These are phyloP conservation scores for Operophtera brumata DNA, from an alignment of 2,888 invertebrate genomes.

Conservation along the genomic window DNA sequence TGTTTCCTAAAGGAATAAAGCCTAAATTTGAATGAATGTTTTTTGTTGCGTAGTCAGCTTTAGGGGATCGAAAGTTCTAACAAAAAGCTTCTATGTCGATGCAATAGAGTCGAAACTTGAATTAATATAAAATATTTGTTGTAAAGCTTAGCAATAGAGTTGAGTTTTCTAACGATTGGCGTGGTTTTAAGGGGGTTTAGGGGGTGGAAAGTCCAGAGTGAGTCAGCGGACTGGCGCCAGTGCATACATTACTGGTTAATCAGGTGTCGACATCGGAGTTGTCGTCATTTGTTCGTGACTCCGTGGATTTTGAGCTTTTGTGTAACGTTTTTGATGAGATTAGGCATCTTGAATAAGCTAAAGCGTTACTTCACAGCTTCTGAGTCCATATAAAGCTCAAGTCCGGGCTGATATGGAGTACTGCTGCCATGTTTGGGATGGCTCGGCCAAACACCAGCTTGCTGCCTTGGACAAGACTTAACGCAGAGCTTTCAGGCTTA, in stretches of 20 bases:
- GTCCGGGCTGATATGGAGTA: too few species aligned
- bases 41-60: neutral
- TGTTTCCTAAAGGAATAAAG: neutral
- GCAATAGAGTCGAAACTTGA: slow-evolving; percentile 9
- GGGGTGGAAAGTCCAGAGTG: slow-evolving; percentile 30
- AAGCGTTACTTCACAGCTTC: too few species aligned
- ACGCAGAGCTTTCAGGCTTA: too few species aligned
- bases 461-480: too few species aligned
- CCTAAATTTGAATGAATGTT: slow-evolving; percentile 1
- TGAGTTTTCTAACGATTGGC: neutral
- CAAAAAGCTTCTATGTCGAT: neutral
- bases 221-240: slow-evolving; percentile 33
- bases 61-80: neutral
- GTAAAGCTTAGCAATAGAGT: neutral
- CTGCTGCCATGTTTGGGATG: too few species aligned
- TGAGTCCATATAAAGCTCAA: too few species aligned
- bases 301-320: neutral
- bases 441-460: too few species aligned
- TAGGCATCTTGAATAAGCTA: too few species aligned
- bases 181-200: slow-evolving; percentile 16
- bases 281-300: slow-evolving; percentile 12
- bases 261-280: slow-evolving; percentile 18
- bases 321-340: neutral
- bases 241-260: slow-evolving; percentile 23
- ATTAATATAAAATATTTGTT: neutral